Conservation (phyloP, 2,113 vertebrate species). For the Oncorhynchus masou region DNA sequence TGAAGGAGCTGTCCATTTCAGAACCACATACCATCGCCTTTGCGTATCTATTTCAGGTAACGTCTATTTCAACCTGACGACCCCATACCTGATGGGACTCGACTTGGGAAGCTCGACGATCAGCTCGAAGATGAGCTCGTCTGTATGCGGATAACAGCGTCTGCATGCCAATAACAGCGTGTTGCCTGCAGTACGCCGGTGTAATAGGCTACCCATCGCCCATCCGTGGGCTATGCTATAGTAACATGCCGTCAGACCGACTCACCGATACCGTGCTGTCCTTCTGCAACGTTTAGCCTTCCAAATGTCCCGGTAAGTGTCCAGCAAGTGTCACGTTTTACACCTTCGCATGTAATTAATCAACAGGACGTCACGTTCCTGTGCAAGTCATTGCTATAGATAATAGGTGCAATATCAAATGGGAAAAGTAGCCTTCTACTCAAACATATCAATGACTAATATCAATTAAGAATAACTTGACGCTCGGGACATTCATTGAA, state of each 20-base stretch:
- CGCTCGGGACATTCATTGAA: conserved; percentile 32
- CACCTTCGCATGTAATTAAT: neutral
- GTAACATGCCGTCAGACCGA: conserved; percentile 9
- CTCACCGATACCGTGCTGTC: too few relatives aligned
- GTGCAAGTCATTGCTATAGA: neutral
- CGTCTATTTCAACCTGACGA: conserved; percentile 38
- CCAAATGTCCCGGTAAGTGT: conserved; percentile 2
- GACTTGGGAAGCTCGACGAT: conserved; percentile 17
- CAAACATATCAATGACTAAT: neutral
- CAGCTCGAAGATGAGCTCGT: conserved; percentile 2
- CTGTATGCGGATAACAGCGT: conserved; percentile 28
- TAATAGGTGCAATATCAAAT: neutral
- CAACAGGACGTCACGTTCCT: conserved; percentile 5
- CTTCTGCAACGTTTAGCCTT: too few relatives aligned
- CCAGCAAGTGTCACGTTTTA: neutral
- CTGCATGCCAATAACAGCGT: conserved; percentile 53
- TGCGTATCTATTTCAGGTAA: conserved; percentile 15
- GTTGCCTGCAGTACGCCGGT: conserved; percentile 48
- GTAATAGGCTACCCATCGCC: conserved; percentile 43
- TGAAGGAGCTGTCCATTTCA: conserved; percentile 38
- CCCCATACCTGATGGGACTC: neutral
- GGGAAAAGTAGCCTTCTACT: neutral
- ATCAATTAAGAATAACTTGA: conserved; percentile 26
- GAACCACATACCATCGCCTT: conserved; percentile 6
- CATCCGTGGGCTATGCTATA: conserved; percentile 15